A percentile compares a stretch with the other conserved stretches of the same genome.
Conservation (phyloP, 2,113 vertebrate species). For the Theristicus caerulescens region DNA sequence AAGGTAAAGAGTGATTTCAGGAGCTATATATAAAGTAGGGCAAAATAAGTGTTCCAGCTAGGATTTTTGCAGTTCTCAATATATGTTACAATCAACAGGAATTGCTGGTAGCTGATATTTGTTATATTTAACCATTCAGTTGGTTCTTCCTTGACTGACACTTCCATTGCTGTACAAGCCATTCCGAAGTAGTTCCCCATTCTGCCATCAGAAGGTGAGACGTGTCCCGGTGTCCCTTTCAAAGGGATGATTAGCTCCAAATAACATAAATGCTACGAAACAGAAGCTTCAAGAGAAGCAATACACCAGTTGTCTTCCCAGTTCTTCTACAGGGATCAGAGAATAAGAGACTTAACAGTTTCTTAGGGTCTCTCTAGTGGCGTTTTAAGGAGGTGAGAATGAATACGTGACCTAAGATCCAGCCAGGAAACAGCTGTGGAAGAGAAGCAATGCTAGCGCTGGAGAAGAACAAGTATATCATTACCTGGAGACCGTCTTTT, state of each 20-base stretch:
- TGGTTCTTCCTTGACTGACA: neutral
- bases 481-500: neutral
- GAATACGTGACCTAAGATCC: neutral
- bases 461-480: neutral
- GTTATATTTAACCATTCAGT: neutral
- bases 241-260: neutral
- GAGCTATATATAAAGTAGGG: neutral
- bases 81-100: neutral
- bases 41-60: neutral
- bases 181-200: neutral
- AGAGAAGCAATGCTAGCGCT: neutral
- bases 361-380: neutral
- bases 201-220: neutral
- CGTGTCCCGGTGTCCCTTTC: neutral
- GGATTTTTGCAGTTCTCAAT: neutral
- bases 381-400: neutral
- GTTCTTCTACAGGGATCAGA: neutral
- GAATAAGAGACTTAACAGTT: neutral
- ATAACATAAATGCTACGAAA: neutral
- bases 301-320: neutral
- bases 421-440: neutral
- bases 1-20: slow-evolving; percentile 50
- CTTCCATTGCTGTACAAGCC: neutral
- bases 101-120: neutral
- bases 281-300: neutral